A percentile compares a stretch with the other conserved stretches of the same genome.
Evolutionary conservation across 37 sponge, comb jelly and placozoan species (phyloP).

Genomic region (Geodia barretti): DNA sequence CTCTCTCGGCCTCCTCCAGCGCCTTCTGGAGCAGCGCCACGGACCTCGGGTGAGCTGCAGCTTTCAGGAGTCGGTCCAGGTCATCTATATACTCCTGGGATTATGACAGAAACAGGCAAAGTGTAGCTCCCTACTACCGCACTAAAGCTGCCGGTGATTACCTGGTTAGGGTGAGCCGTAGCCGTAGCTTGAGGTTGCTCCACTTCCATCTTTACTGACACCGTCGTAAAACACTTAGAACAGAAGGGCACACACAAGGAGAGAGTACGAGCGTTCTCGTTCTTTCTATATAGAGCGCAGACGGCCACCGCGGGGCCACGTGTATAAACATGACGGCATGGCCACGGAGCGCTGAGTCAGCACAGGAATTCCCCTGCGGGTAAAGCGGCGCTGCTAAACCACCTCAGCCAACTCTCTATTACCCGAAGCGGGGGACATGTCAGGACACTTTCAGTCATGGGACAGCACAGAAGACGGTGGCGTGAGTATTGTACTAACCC

Average conservation of each 20-base stretch:
- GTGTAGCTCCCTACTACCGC: too few species aligned
- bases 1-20: not conserved
- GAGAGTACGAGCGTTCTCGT: too few species aligned
- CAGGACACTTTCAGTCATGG: not conserved
- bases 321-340: not conserved
- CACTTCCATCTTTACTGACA: too few species aligned
- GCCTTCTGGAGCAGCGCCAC: conserved; percentile 36
- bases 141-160: too few species aligned
- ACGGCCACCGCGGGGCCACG: too few species aligned
- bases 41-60: conserved; percentile 52
- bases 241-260: too few species aligned
- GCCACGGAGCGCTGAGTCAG: not conserved
- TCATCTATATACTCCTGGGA: conserved; percentile 59
- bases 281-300: too few species aligned
- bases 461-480: not conserved
- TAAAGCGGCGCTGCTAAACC: too few species aligned
- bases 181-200: not conserved
- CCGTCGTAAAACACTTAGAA: too few species aligned
- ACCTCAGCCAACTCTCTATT: too few species aligned
- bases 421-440: too few species aligned
- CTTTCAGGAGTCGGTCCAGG: conserved; percentile 41
- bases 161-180: not conserved
- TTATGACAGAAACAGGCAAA: too few species aligned
- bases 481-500: not conserved
- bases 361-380: not conserved